Percentiles rank a stretch among this genome's conserved stretches.
These are phyloP conservation scores for Bombus breviceps DNA, from an alignment of 1,140 invertebrate genomes.

Conservation along the genomic window DNA sequence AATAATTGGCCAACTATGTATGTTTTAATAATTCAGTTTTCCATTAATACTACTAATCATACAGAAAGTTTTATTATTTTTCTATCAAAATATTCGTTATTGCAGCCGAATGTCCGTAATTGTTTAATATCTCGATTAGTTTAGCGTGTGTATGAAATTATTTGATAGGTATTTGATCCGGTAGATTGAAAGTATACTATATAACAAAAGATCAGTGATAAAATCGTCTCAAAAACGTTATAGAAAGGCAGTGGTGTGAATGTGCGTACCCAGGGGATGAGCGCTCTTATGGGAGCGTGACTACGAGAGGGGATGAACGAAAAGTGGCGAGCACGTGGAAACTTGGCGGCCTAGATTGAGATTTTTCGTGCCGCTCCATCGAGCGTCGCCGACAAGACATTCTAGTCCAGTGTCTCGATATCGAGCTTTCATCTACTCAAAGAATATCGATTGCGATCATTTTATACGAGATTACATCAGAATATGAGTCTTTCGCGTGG, in stretches of 20 bases:
- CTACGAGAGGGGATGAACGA: neutral
- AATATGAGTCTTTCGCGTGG: neutral
- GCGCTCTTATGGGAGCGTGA: neutral
- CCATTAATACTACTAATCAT: no score
- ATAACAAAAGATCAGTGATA: no score
- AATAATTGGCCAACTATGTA: no score
- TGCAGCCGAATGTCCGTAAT: no score
- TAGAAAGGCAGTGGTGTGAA: neutral
- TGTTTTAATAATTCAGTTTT: no score
- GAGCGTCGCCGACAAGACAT: neutral
- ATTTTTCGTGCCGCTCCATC: constrained; percentile 3
- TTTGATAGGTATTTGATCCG: no score
- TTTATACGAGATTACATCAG: neutral
- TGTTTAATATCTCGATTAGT: no score
- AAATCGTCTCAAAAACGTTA: no score
- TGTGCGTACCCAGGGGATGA: neutral
- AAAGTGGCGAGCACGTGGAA: constrained; percentile 24
- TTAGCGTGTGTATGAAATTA: no score
- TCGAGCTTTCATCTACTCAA: neutral
- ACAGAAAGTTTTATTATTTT: no score
- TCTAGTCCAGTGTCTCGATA: neutral
- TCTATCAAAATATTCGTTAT: no score
- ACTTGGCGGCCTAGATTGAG: neutral
- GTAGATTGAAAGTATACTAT: no score
- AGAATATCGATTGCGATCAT: neutral